Evolutionary conservation across 2,797 vertebrate genomes (phyloP).

Genomic region (Epinephelus awoara): DNA sequence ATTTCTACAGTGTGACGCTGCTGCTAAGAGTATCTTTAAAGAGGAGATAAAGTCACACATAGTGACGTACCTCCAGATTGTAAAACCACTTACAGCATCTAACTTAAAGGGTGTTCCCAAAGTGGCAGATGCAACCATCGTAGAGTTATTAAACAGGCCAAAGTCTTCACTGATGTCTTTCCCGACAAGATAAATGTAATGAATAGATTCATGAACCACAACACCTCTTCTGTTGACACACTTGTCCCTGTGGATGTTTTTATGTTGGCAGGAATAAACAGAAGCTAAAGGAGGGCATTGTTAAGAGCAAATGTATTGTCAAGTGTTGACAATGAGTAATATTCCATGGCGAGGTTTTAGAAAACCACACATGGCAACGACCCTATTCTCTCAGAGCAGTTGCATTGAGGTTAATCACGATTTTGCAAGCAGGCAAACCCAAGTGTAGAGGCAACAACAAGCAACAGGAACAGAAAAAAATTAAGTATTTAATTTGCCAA

Average conservation of each 20-base stretch:
- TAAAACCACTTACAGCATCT: background rate
- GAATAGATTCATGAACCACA: conserved; percentile 7
- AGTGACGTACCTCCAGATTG: background rate
- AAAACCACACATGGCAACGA: background rate
- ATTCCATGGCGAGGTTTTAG: background rate
- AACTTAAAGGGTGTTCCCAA: background rate
- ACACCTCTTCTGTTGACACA: background rate
- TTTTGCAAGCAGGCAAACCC: no score
- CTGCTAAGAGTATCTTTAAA: background rate
- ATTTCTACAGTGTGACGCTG: background rate
- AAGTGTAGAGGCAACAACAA: no score
- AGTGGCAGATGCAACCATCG: background rate
- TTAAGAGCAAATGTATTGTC: no score
- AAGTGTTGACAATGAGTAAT: background rate
- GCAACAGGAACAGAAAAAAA: no score
- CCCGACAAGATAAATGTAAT: background rate
- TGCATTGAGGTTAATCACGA: background rate
- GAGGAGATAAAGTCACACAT: background rate
- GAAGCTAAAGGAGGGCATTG: background rate
- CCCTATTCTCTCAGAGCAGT: background rate
- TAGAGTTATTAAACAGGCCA: background rate
- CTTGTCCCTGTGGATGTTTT: background rate
- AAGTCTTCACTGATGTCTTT: background rate
- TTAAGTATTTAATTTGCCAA: no score
- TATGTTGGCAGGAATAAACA: background rate